Evolutionary conservation across 2,797 vertebrate genomes (phyloP).

Genomic region (Ambastaia sidthimunki): DNA sequence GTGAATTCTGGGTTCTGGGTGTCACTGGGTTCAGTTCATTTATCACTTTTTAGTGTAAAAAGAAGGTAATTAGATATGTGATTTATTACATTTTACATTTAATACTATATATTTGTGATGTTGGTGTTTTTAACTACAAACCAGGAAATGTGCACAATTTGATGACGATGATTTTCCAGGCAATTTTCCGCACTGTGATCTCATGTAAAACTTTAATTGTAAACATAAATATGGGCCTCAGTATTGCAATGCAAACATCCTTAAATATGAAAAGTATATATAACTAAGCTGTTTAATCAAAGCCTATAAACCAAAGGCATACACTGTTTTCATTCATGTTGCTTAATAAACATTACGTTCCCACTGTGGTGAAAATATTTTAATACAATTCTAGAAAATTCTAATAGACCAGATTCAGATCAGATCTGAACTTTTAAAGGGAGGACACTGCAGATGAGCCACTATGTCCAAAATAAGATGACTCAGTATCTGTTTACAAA

Average conservation of each 20-base stretch:
- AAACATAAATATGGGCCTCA: neutral
- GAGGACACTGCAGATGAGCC: constrained; percentile 9
- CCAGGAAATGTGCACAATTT: neutral
- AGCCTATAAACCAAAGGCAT: neutral
- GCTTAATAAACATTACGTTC: neutral
- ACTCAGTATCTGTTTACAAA: constrained; percentile 10
- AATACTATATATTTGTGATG: neutral
- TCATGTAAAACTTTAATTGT: neutral
- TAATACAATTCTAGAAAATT: neutral
- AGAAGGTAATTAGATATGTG: neutral
- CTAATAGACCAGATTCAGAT: neutral
- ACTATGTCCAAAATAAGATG: neutral
- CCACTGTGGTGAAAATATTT: neutral
- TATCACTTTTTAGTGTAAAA: neutral
- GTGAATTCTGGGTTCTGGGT: constrained; percentile 11
- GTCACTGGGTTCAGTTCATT: neutral
- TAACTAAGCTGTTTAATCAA: constrained; percentile 17
- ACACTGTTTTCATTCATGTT: constrained; percentile 9
- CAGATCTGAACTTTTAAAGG: neutral
- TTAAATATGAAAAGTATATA: neutral
- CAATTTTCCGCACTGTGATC: neutral
- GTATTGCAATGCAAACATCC: constrained; percentile 11
- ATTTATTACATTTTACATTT: neutral
- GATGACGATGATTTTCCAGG: neutral
- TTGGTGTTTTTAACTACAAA: neutral